Evolutionary conservation across 2,888 invertebrate species (phyloP).

Genomic region (Drosophila neonasuta): DNA sequence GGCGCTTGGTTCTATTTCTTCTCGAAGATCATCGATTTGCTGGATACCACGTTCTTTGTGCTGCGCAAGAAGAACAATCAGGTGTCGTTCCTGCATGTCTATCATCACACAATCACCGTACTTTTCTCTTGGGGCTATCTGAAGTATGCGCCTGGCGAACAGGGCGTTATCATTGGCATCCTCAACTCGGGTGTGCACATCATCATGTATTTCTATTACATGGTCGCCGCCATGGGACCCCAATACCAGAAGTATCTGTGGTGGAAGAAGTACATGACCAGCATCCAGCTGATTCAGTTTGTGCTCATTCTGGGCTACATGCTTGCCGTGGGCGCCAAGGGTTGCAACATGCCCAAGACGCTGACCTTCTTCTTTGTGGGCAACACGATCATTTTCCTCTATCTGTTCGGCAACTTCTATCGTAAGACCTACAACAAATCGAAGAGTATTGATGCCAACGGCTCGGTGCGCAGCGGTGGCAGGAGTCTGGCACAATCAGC

Average conservation of each 20-base stretch:
- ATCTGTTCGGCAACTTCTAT: slow-evolving; percentile 85
- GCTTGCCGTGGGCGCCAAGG: slow-evolving; percentile 82
- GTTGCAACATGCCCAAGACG: slow-evolving; percentile 84
- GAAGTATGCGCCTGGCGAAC: slow-evolving; percentile 87
- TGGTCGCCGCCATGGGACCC: slow-evolving; percentile 83
- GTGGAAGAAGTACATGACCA: slow-evolving; percentile 84
- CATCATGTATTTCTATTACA: slow-evolving; percentile 84
- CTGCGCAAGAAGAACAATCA: slow-evolving; percentile 94
- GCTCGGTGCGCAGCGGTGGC: slow-evolving; percentile 42
- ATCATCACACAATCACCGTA: slow-evolving; percentile 92
- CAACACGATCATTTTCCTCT: slow-evolving; percentile 84
- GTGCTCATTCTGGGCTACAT: slow-evolving; percentile 86
- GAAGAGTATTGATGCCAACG: slow-evolving; percentile 58
- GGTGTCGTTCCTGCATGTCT: slow-evolving; percentile 93
- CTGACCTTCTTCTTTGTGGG: slow-evolving; percentile 84
- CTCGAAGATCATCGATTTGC: slow-evolving; percentile 89
- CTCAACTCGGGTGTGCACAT: slow-evolving; percentile 83
- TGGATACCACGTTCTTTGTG: slow-evolving; percentile 94
- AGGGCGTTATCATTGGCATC: slow-evolving; percentile 83
- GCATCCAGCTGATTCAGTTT: slow-evolving; percentile 85
- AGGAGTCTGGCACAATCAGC: slow-evolving; percentile 67
- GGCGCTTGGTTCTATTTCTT: slow-evolving; percentile 91
- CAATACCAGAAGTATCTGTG: slow-evolving; percentile 83
- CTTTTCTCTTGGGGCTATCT: slow-evolving; percentile 91
- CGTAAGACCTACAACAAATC: slow-evolving; percentile 83